Evolutionary conservation across 2,888 invertebrate species (phyloP), one percentile per base, ranked within the genome.

Genomic region (Drosophila buzzatii): DNA sequence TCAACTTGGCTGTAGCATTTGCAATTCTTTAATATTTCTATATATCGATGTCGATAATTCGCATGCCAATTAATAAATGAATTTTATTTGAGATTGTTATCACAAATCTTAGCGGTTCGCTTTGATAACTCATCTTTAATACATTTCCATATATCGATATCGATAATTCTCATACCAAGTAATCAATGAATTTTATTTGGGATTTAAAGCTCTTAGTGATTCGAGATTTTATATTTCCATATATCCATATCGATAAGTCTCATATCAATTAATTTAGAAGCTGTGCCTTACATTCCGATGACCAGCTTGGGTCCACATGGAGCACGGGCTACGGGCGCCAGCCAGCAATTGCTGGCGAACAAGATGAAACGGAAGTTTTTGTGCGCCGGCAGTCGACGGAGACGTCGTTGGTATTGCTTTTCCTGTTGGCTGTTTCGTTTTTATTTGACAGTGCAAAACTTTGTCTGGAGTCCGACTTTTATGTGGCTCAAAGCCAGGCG

Each of bases 291-390:
- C 35, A 44, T 37, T 16, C 16, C 37, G 37, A 35, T 58, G 53
- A 35, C 53, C 75, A 55, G 52, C 45, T 45, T 39, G 52, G 44
- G 37, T 27, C 37, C 14, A 45, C 23, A 16, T 23, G 65, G 73
- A 64, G 65, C 65, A 55, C 73, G 63, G 63, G 64, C 64, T 66
- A 67, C 67, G 79, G 84, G 71, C 77, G 74, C 66, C 71, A 65
- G 76, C 82, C 23, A 23, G 33, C 27, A 85, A 77, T 82, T 83
- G 81, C 85, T 76, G 76, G 75, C 70, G 61, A 64, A 70, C 78
- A 84, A 75, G 74, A 82, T 87, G 73, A 82, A 79, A 74, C 85
- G 84, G 88, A 84, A 85, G 88, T 87, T 82, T 81, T 77, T 74
- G 64, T 72, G 77, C 80, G 80, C 74, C 69, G 68, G 61, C 68